Conservation (phyloP, 2,113 vertebrate genomes). For the Psophia crepitans region DNA sequence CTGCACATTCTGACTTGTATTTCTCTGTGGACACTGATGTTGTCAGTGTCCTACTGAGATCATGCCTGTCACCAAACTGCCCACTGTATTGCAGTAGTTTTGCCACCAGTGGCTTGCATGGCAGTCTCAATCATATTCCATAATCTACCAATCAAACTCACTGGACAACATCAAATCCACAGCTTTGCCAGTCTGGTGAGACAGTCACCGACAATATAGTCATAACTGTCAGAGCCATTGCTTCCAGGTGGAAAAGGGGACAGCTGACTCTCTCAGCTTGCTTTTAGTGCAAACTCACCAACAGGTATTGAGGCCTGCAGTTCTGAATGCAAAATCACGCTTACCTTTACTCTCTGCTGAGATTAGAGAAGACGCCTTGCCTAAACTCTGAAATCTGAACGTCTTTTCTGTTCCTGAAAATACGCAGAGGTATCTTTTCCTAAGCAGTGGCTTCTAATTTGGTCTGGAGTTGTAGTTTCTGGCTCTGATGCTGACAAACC, state of each 20-base stretch:
- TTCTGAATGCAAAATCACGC: neutral
- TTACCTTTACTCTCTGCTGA: neutral
- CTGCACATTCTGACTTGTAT: neutral
- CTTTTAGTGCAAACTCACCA: neutral
- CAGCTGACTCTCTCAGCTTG: too few species aligned
- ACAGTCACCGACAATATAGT: too few species aligned
- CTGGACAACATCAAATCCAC: neutral
- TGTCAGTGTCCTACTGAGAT: neutral
- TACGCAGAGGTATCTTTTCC: neutral
- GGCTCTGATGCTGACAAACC: neutral
- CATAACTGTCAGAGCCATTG: neutral
- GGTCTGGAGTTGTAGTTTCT: neutral
- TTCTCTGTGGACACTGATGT: neutral
- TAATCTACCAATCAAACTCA: neutral
- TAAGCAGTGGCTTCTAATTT: neutral
- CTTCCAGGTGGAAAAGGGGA: too few species aligned
- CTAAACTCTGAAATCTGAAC: neutral
- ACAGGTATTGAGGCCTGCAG: neutral
- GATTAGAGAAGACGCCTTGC: neutral
- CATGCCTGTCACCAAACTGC: fast-evolving
- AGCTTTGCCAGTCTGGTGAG: neutral
- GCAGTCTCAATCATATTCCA: neutral
- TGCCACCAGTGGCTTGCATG: neutral
- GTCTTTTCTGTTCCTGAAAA: neutral
- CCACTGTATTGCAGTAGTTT: neutral